These are phyloP conservation scores for Drosophila micromelanica DNA, from an alignment of 1,140 invertebrate species.

Conservation along the genomic window DNA sequence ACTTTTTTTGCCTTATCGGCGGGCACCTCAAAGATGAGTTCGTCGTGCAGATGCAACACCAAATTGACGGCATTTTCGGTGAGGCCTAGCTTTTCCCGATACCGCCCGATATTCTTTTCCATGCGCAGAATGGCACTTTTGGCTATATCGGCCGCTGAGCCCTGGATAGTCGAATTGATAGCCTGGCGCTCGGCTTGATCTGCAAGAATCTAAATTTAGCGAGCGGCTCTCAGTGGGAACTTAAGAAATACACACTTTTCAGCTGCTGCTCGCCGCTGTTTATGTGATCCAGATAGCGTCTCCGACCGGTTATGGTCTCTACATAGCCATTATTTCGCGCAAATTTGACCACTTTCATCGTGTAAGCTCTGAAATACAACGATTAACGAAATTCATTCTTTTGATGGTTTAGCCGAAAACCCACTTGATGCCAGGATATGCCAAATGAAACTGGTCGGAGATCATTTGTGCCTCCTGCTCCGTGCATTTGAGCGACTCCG, in stretches of 20 bases:
- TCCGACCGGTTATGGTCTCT: constrained; percentile 91
- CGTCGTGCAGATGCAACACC: constrained; percentile 97
- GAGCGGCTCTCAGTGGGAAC: not conserved
- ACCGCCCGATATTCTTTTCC: constrained; percentile 85
- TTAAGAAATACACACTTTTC: constrained; percentile 84
- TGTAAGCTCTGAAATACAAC: constrained; percentile 86
- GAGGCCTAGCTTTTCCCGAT: constrained; percentile 72
- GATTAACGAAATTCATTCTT: not conserved
- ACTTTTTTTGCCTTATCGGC: constrained; percentile 87
- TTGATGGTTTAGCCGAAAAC: not conserved
- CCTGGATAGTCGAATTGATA: constrained; percentile 97
- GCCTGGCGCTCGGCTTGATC: constrained; percentile 97
- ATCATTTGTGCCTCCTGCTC: constrained; percentile 92
- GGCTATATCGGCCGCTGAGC: constrained; percentile 97
- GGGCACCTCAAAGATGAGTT: constrained; percentile 96
- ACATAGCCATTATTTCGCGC: constrained; percentile 92
- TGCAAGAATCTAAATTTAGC: constrained; percentile 65
- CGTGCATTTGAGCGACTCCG: constrained; percentile 91
- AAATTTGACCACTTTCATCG: constrained; percentile 88
- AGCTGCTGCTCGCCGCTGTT: constrained; percentile 87
- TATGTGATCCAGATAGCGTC: constrained; percentile 92
- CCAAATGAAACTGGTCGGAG: constrained; percentile 92
- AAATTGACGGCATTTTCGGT: constrained; percentile 84
- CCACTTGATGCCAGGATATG: constrained; percentile 89
- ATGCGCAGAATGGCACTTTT: constrained; percentile 95